Percentiles rank a stretch among this genome's conserved stretches.
phyloP scores from a whole-genome alignment of 2,797 vertebrate genomes.

The Brachyalestes nurse region DNA sequence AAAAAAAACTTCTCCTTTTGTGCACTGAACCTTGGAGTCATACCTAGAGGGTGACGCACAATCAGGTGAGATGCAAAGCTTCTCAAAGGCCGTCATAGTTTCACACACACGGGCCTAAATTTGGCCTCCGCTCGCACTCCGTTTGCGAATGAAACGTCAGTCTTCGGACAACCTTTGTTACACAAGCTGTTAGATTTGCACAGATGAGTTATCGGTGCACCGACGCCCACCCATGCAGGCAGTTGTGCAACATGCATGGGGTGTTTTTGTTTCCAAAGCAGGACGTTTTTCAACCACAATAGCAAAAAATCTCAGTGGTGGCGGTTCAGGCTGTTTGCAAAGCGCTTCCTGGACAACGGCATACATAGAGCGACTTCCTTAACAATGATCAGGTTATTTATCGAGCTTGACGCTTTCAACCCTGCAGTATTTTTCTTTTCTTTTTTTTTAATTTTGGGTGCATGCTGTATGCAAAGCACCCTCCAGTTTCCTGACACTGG shows the following conservation, averaged over 20 bases:
- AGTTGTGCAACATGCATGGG: background rate
- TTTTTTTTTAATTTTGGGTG: background rate
- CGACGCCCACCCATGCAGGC: background rate
- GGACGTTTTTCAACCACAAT: background rate
- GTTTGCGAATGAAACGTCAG: background rate
- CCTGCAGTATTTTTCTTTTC: background rate
- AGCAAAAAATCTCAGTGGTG: constrained; percentile 17
- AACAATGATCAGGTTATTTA: constrained; percentile 13
- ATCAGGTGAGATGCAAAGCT: background rate
- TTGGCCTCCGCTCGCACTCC: background rate
- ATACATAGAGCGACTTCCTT: constrained; percentile 30
- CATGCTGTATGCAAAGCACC: constrained; percentile 21
- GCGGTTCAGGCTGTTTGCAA: constrained; percentile 24
- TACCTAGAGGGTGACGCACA: background rate
- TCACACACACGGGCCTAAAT: background rate
- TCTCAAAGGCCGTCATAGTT: background rate
- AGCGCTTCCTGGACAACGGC: constrained; percentile 23
- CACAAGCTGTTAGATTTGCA: background rate
- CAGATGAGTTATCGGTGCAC: background rate
- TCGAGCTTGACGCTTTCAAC: background rate
- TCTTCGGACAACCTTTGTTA: no score
- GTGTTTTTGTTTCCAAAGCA: constrained; percentile 24
- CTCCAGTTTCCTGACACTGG: constrained; percentile 8
- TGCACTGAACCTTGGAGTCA: background rate
- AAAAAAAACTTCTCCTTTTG: background rate